A percentile compares a stretch with the other conserved stretches of the same genome.
Evolutionary conservation across 2,797 vertebrate species (phyloP).

Genomic region (Lepilemur ruficaudatus): DNA sequence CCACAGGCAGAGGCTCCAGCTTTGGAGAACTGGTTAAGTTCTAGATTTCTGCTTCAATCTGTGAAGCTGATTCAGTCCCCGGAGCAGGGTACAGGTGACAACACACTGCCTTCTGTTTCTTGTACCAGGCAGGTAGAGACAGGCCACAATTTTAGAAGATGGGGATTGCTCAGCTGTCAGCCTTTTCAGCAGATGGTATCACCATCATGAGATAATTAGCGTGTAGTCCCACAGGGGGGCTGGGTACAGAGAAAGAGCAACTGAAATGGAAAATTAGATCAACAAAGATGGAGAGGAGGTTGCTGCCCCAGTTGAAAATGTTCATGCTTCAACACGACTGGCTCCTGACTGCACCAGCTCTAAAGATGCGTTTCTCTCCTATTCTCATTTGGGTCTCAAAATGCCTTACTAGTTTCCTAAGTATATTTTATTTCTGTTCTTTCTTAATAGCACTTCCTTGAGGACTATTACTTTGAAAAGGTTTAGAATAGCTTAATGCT

Average conservation of each 20-base stretch:
- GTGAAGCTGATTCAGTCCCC: conserved; percentile 13
- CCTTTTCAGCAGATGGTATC: conserved; percentile 66
- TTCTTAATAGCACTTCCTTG: conserved; percentile 12
- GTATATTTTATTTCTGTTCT: neutral
- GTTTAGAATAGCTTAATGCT: neutral
- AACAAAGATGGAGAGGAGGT: conserved; percentile 41
- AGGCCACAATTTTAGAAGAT: conserved; percentile 51
- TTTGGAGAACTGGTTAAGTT: conserved; percentile 27
- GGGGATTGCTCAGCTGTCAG: neutral
- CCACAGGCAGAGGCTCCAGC: neutral
- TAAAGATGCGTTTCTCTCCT: neutral
- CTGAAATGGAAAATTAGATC: conserved; percentile 71
- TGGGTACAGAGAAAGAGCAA: conserved; percentile 48
- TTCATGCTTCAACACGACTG: neutral
- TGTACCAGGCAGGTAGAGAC: conserved; percentile 67
- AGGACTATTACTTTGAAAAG: neutral
- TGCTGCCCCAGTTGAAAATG: conserved; percentile 14
- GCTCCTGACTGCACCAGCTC: neutral
- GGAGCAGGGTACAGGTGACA: conserved; percentile 59
- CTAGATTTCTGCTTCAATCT: conserved; percentile 44
- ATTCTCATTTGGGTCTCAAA: neutral
- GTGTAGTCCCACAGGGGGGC: neutral
- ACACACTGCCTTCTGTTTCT: neutral
- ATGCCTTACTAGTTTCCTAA: conserved; percentile 1
- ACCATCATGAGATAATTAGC: conserved; percentile 68